Percentiles rank a stretch among this genome's conserved stretches.
These are phyloP conservation scores for Heliocidaris erythrogramma DNA, from an alignment of 35 echinoderm and acorn worm species.

Conservation along the genomic window DNA sequence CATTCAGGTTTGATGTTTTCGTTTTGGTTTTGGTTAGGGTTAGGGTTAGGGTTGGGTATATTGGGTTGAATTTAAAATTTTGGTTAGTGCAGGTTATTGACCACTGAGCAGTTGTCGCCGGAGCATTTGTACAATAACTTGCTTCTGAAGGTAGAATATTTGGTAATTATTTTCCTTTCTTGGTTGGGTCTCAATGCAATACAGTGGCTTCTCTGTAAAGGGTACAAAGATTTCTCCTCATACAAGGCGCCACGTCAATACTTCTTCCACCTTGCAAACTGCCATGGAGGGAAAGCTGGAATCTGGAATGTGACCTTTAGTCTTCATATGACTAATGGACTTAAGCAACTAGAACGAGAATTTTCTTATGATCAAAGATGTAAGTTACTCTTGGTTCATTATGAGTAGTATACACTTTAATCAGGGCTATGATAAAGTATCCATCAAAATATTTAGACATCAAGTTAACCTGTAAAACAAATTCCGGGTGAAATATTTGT, in stretches of 20 bases:
- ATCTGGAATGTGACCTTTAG: not conserved
- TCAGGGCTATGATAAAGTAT: no score
- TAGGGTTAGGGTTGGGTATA: not conserved
- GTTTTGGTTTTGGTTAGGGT: no score
- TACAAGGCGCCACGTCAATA: not conserved
- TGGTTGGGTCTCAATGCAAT: not conserved
- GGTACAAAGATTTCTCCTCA: conserved; percentile 10
- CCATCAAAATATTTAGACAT: no score
- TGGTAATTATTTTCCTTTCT: not conserved
- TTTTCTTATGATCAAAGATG: not conserved
- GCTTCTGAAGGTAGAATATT: not conserved
- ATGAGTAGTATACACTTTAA: no score
- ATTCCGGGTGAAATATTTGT: no score
- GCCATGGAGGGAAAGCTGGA: not conserved
- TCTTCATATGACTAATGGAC: conserved; percentile 1
- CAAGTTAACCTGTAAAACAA: no score
- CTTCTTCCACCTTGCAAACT: not conserved
- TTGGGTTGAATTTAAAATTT: not conserved
- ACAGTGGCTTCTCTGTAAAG: not conserved
- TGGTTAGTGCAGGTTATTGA: not conserved
- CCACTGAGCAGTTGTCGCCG: not conserved
- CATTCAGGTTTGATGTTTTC: no score
- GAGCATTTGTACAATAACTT: not conserved
- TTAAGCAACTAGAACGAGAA: not conserved
- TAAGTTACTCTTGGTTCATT: not conserved